Evolutionary conservation across 1,140 invertebrate genomes (phyloP).

Genomic region (Maniola jurtina): DNA sequence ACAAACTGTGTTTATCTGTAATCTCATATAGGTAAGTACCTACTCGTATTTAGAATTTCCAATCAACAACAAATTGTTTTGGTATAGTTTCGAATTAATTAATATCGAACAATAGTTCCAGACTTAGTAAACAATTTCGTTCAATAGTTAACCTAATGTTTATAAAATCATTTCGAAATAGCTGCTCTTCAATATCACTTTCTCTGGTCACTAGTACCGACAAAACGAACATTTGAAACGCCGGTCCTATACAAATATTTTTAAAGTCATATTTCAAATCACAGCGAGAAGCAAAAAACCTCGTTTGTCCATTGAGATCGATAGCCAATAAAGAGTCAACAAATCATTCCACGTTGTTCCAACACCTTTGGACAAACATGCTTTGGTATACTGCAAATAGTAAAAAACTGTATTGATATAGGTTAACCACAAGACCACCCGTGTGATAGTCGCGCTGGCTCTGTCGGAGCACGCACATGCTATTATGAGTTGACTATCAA

Average conservation of each 20-base stretch:
- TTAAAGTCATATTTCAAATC: constrained; percentile 26
- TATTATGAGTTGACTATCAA: constrained; percentile 62
- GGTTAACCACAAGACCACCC: constrained; percentile 64
- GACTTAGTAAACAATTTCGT: not conserved
- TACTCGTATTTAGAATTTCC: too few relatives aligned
- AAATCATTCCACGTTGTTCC: constrained; percentile 60
- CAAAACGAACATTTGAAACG: constrained; percentile 16
- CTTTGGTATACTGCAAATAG: constrained; percentile 49
- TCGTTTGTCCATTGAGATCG: constrained; percentile 41
- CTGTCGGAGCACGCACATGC: constrained; percentile 48
- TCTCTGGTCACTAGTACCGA: not conserved
- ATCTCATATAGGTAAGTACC: too few relatives aligned
- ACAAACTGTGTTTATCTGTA: too few relatives aligned
- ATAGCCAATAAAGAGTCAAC: constrained; percentile 61
- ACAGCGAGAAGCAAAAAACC: constrained; percentile 17
- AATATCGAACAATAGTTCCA: not conserved
- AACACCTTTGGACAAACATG: constrained; percentile 65
- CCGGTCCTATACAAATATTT: constrained; percentile 21
- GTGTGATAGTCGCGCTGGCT: constrained; percentile 41
- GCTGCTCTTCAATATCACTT: not conserved
- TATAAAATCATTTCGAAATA: not conserved
- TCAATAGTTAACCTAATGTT: constrained; percentile 1
- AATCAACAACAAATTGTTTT: too few relatives aligned
- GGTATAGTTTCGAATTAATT: too few relatives aligned
- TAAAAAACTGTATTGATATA: constrained; percentile 66